phyloP scores from a whole-genome alignment of 2,888 invertebrate genomes.

The Esperia sulphurella region DNA sequence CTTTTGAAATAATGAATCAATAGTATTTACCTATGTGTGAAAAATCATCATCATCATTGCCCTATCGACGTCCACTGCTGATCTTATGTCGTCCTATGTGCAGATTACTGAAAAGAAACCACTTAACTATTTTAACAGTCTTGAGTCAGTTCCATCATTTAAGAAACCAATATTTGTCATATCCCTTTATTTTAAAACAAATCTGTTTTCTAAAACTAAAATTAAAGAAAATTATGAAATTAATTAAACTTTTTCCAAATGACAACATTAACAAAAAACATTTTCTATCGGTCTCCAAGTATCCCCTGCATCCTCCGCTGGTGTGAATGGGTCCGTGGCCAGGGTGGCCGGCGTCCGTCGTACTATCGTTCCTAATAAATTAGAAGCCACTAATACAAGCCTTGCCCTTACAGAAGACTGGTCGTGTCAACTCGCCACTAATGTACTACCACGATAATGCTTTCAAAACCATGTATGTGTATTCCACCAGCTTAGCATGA shows the following conservation, averaged over 20 bases:
- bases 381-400: constrained; percentile 76
- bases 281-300: constrained; percentile 14
- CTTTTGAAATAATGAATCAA: too few species aligned
- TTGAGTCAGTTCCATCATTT: too few species aligned
- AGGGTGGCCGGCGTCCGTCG: constrained; percentile 77
- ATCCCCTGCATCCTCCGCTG: constrained; percentile 39
- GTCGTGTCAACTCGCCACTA: constrained; percentile 71
- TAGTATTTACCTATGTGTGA: too few species aligned
- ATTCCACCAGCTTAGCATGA: constrained; percentile 35
- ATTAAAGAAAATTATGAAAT: background rate
- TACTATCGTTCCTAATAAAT: constrained; percentile 76
- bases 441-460: constrained; percentile 73
- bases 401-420: constrained; percentile 74
- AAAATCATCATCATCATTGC: too few species aligned
- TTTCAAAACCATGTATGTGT: constrained; percentile 68
- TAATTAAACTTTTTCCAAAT: background rate
- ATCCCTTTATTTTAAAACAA: too few species aligned
- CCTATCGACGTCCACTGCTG: too few species aligned
- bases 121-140: too few species aligned
- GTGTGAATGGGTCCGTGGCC: constrained; percentile 71
- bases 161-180: too few species aligned
- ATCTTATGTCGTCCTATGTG: too few species aligned
- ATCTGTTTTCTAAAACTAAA: too few species aligned
- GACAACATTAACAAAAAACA: too few species aligned
- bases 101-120: too few species aligned